Conservation (phyloP, 2,797 vertebrate genomes). For the Orestias chungarensis region DNA sequence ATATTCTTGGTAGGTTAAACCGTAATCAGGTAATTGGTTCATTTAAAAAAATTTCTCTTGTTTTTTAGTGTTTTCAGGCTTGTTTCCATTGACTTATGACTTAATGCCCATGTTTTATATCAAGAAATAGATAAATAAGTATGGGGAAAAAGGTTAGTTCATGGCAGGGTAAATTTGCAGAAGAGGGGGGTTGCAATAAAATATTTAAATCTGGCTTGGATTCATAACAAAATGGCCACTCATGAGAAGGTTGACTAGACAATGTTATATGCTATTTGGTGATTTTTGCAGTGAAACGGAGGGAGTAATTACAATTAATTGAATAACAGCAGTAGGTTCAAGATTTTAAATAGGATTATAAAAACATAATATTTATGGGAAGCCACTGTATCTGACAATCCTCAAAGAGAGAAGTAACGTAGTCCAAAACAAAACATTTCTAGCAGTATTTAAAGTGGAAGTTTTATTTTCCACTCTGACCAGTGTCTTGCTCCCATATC, state of each 20-base stretch:
- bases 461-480: background rate
- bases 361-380: too few species aligned
- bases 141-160: background rate
- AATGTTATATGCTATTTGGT: too few species aligned
- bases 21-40: too few species aligned
- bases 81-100: background rate
- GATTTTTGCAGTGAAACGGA: background rate
- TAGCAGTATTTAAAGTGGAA: background rate
- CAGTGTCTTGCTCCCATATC: too few species aligned
- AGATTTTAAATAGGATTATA: too few species aligned
- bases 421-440: too few species aligned
- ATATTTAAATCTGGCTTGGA: background rate
- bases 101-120: background rate
- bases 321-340: background rate
- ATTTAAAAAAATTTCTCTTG: background rate
- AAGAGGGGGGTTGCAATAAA: background rate
- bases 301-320: background rate
- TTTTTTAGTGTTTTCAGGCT: background rate
- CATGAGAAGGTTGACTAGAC: too few species aligned
- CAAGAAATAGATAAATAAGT: background rate
- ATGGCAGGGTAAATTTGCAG: background rate
- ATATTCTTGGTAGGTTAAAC: too few species aligned
- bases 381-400: too few species aligned
- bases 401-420: too few species aligned
- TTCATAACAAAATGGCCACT: background rate